These are phyloP conservation scores for Calosoma granatense DNA, from an alignment of 1,140 invertebrate genomes.

Conservation along the genomic window DNA sequence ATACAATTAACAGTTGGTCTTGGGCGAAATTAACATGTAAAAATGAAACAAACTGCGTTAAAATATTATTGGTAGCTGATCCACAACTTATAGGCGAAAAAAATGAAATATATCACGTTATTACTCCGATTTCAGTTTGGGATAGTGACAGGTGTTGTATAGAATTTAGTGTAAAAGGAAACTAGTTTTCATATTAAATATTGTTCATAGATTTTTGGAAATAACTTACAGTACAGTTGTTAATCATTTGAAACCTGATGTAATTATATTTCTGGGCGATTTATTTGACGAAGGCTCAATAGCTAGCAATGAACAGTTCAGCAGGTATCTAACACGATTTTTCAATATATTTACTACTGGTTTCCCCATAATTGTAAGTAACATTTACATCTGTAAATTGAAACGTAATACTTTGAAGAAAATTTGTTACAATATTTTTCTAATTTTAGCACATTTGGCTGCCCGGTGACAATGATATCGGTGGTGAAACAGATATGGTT, in stretches of 20 bases:
- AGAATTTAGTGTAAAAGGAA: constrained; percentile 6
- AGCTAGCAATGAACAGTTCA: constrained; percentile 55
- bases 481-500: constrained; percentile 74
- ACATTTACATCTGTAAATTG: too few relatives aligned
- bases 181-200: constrained; percentile 7
- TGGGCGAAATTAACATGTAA: constrained; percentile 45
- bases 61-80: constrained; percentile 79
- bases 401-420: constrained; percentile 8
- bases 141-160: constrained; percentile 66
- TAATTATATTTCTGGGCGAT: constrained; percentile 85
- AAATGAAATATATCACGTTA: constrained; percentile 48
- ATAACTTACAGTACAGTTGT: constrained; percentile 67
- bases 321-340: constrained; percentile 58
- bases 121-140: constrained; percentile 51
- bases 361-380: constrained; percentile 42
- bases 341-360: constrained; percentile 55
- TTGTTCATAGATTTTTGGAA: constrained; percentile 57
- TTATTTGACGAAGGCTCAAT: constrained; percentile 86
- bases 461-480: constrained; percentile 92
- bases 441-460: constrained; percentile 67
- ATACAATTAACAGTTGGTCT: constrained; percentile 40
- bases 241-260: constrained; percentile 65
- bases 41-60: constrained; percentile 44
- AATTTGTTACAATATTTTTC: neutral
- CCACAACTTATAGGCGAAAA: constrained; percentile 78